phyloP scores from a whole-genome alignment of 2,888 invertebrate species.

The Spicauda simplicius region DNA sequence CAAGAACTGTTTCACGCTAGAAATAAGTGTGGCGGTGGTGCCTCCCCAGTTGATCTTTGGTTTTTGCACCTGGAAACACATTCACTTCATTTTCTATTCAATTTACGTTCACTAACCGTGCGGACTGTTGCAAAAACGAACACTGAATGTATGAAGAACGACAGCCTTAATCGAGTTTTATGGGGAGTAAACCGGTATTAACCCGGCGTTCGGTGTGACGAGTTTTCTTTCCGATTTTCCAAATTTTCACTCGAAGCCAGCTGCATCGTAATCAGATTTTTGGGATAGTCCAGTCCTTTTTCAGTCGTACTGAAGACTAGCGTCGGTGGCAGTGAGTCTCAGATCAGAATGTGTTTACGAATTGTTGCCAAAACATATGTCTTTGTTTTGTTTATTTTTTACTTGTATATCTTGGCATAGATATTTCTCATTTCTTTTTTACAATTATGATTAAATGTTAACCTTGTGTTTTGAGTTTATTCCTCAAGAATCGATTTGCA shows the following conservation, averaged over 20 bases:
- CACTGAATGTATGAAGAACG: background rate
- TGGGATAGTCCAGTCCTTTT: background rate
- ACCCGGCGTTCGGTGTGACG: constrained; percentile 3
- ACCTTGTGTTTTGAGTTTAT: too few relatives aligned
- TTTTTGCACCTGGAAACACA: too few relatives aligned
- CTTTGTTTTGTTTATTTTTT: background rate
- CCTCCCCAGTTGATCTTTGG: too few relatives aligned
- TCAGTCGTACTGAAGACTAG: background rate
- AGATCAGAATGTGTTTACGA: background rate
- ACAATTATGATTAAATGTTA: too few relatives aligned
- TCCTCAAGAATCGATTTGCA: too few relatives aligned
- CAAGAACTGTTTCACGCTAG: too few relatives aligned
- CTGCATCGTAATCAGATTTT: background rate
- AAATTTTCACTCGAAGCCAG: background rate
- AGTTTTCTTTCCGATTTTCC: background rate
- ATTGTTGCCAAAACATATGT: background rate
- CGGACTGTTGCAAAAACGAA: too few relatives aligned
- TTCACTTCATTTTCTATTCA: too few relatives aligned
- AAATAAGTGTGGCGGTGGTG: too few relatives aligned
- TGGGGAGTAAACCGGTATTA: background rate
- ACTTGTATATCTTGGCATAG: background rate
- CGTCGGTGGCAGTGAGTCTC: background rate
- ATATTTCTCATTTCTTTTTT: background rate
- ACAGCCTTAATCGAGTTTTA: constrained; percentile 9
- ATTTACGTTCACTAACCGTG: too few relatives aligned